phyloP scores from a whole-genome alignment of 1,140 invertebrate genomes.

The Oreohelix idahoensis region DNA sequence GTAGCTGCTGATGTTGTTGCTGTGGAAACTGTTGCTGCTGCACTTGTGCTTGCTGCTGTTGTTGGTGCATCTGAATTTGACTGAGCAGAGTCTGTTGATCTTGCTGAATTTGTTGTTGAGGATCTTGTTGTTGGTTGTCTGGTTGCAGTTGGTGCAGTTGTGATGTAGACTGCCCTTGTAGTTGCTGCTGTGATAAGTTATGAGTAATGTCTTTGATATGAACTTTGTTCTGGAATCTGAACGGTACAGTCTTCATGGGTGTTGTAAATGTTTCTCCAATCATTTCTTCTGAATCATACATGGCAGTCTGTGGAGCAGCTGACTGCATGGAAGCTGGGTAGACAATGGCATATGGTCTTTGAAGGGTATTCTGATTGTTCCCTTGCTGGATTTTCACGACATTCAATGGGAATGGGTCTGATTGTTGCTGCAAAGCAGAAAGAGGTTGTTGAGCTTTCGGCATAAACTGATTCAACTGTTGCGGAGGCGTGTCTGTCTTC shows the following conservation, averaged over 20 bases:
- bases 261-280: not conserved
- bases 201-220: no score
- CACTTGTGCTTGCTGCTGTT: slow-evolving; percentile 21
- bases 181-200: slow-evolving; percentile 29
- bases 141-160: slow-evolving; percentile 50
- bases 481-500: slow-evolving; percentile 47
- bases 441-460: not conserved
- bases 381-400: not conserved
- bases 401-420: not conserved
- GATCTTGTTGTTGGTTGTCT: not conserved
- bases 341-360: not conserved
- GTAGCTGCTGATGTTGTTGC: slow-evolving; percentile 4
- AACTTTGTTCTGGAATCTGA: slow-evolving; percentile 34
- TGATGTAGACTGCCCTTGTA: slow-evolving; percentile 23
- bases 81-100: slow-evolving; percentile 43
- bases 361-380: not conserved
- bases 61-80: slow-evolving; percentile 44
- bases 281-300: not conserved
- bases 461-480: slow-evolving; percentile 18
- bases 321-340: not conserved
- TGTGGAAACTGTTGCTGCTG: slow-evolving; percentile 17
- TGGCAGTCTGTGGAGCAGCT: not conserved
- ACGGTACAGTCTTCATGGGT: slow-evolving; percentile 3
- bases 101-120: slow-evolving; percentile 18
- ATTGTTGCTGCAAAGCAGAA: not conserved